A percentile compares a stretch with the other conserved stretches of the same genome.
Evolutionary conservation across 2,888 invertebrate species (phyloP).

Genomic region (Agonopterix subpropinquella): DNA sequence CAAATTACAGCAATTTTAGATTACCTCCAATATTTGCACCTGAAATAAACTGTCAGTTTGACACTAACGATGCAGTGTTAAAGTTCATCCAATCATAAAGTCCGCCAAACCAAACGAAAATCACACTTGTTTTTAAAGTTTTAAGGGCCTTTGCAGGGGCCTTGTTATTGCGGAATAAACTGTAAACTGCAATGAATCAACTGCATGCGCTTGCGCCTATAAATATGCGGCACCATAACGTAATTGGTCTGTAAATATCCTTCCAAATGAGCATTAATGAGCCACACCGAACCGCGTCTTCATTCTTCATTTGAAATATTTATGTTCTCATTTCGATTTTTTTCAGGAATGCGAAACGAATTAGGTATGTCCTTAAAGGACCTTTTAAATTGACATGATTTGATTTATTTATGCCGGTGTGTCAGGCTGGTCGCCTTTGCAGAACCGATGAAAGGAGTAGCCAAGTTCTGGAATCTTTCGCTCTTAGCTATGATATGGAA

Average conservation of each 20-base stretch:
- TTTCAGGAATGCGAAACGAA: conserved; percentile 35
- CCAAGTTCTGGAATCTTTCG: too few species aligned
- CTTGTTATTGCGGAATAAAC: too few species aligned
- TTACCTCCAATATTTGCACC: conserved; percentile 24
- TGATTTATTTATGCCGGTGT: background rate
- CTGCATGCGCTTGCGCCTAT: conserved; percentile 26
- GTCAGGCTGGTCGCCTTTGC: too few species aligned
- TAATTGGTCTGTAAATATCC: conserved; percentile 66
- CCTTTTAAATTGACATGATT: too few species aligned
- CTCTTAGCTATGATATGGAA: too few species aligned
- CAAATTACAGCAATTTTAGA: too few species aligned
- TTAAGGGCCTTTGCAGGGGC: too few species aligned
- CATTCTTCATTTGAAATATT: conserved; percentile 53
- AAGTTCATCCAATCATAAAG: conserved; percentile 46
- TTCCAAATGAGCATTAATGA: conserved; percentile 58
- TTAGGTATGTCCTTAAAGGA: conserved; percentile 5
- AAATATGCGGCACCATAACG: conserved; percentile 49
- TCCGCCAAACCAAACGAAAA: too few species aligned
- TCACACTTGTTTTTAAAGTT: too few species aligned
- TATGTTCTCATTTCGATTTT: conserved; percentile 40
- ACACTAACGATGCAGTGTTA: conserved; percentile 45
- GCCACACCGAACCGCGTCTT: conserved; percentile 30
- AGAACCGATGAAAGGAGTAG: too few species aligned
- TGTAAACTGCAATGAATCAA: conserved; percentile 42
- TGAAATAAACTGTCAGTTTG: conserved; percentile 35